A percentile compares a stretch with the other conserved stretches of the same genome.
Evolutionary conservation across 2,797 vertebrate species (phyloP).

Genomic region (Myotis vivesi): DNA sequence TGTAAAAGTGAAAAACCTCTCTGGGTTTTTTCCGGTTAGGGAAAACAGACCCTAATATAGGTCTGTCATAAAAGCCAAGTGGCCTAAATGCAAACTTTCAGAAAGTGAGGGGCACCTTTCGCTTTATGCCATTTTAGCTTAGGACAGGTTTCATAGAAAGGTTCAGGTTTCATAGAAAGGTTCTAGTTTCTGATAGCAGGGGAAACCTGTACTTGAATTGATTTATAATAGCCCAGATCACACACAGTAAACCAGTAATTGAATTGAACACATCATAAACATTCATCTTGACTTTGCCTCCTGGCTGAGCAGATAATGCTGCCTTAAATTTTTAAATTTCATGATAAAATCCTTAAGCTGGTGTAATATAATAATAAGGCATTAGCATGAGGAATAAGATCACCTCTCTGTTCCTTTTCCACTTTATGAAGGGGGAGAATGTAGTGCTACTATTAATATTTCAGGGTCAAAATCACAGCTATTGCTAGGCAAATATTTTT

Average conservation of each 20-base stretch:
- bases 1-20: not conserved
- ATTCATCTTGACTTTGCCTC: constrained; percentile 52
- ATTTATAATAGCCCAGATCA: constrained; percentile 49
- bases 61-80: not conserved
- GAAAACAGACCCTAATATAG: not conserved
- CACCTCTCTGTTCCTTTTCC: not conserved
- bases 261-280: constrained; percentile 49
- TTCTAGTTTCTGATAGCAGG: not conserved
- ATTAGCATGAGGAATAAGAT: not conserved
- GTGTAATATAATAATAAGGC: not conserved
- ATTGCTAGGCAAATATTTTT: not conserved
- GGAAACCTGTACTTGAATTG: constrained; percentile 38
- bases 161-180: not conserved
- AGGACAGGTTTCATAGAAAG: not conserved
- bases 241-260: constrained; percentile 54
- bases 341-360: constrained; percentile 45
- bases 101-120: not conserved
- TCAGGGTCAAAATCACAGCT: not conserved
- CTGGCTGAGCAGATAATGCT: not conserved
- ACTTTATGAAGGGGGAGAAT: not conserved
- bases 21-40: not conserved
- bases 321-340: constrained; percentile 51
- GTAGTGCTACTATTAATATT: constrained; percentile 5
- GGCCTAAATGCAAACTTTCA: not conserved
- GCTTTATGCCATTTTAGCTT: not conserved